phyloP scores from a whole-genome alignment of 2,113 vertebrate genomes.

The Nycticryphes semicollaris region DNA sequence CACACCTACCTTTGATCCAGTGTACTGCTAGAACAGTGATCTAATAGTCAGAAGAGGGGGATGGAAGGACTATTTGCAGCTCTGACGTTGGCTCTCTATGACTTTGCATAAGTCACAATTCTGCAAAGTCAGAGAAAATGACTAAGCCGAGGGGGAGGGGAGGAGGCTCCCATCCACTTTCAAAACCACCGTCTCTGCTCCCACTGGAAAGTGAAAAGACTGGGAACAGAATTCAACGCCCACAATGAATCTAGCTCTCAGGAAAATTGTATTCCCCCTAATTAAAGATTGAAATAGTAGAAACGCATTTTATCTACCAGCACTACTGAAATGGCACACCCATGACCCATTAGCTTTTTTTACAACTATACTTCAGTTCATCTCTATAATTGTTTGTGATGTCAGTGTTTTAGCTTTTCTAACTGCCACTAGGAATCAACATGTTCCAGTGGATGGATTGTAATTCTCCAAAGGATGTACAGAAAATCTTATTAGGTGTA shows the following conservation, averaged over 20 bases:
- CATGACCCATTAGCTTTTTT: conserved; percentile 10
- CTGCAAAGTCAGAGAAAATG: conserved; percentile 52
- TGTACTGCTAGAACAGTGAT: neutral
- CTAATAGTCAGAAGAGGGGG: neutral
- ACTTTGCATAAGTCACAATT: conserved; percentile 37
- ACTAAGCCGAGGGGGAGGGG: neutral
- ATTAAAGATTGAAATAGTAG: conserved; percentile 23
- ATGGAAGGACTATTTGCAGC: neutral
- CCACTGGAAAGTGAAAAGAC: neutral
- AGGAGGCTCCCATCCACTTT: neutral
- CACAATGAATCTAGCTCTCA: neutral
- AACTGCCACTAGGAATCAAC: neutral
- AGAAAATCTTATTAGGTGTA: neutral
- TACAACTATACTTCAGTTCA: conserved; percentile 5
- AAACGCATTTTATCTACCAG: conserved; percentile 13
- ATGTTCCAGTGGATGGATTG: neutral
- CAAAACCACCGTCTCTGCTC: neutral
- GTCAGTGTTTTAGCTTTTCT: conserved; percentile 12
- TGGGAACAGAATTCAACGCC: conserved; percentile 16
- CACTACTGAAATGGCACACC: conserved; percentile 19
- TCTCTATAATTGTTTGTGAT: conserved; percentile 16
- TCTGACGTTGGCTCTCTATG: neutral
- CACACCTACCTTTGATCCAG: neutral
- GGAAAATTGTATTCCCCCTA: neutral
- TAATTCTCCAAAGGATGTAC: conserved; percentile 6